Percentiles rank a stretch among this genome's conserved stretches.
Conservation (phyloP, 2,797 vertebrate genomes). For the Pseudotriccus pelzelni region DNA sequence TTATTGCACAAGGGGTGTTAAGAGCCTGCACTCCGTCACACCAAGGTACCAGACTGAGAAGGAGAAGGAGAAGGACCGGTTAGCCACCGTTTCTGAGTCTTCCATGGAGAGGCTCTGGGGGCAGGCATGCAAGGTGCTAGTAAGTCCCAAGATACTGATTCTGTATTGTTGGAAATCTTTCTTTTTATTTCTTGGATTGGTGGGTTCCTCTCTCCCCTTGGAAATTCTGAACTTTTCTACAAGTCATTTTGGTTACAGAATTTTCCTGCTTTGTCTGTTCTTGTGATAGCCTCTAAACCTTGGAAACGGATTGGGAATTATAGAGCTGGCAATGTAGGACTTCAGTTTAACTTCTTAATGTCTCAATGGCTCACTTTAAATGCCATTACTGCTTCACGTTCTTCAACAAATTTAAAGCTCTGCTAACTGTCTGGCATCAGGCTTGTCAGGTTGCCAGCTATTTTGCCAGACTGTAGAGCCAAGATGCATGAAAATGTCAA, state of each 20-base stretch:
- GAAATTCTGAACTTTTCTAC: background rate
- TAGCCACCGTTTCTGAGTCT: background rate
- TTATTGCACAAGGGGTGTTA: background rate
- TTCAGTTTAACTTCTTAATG: background rate
- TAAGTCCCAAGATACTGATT: background rate
- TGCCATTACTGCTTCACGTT: background rate
- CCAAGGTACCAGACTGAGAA: background rate
- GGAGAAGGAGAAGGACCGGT: background rate
- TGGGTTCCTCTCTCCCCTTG: background rate
- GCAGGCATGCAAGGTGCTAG: background rate
- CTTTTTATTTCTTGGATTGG: background rate
- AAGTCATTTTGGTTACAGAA: background rate
- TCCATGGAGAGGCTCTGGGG: rapidly evolving
- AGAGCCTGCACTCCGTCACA: background rate
- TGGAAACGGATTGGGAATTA: background rate
- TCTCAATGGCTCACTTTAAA: background rate
- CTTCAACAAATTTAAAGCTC: conserved; percentile 7
- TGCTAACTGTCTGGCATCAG: conserved; percentile 8
- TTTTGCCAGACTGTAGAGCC: conserved; percentile 14
- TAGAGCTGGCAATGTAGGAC: background rate
- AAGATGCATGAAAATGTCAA: conserved; percentile 46
- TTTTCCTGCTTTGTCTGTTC: background rate
- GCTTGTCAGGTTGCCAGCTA: conserved; percentile 19
- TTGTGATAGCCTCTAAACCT: background rate
- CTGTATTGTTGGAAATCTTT: background rate